Evolutionary conservation across 2,797 vertebrate species (phyloP).

Genomic region (Poeciliopsis turneri): DNA sequence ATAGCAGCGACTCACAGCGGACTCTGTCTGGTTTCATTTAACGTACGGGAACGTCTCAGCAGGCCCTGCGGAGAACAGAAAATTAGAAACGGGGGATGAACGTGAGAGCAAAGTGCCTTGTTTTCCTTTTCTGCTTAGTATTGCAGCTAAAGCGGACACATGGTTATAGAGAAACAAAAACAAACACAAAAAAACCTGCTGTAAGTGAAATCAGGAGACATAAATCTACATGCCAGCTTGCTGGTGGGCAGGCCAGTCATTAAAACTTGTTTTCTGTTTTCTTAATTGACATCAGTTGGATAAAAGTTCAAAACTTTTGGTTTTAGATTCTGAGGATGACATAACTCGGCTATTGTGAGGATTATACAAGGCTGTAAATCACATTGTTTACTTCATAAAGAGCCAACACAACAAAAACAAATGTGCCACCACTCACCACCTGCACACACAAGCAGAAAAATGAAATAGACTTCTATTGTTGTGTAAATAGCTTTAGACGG

Average conservation of each 20-base stretch:
- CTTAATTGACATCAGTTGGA: slow-evolving; percentile 13
- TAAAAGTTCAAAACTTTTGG: slow-evolving; percentile 1
- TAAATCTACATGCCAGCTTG: slow-evolving; percentile 12
- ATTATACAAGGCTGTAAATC: neutral
- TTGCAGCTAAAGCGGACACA: slow-evolving; percentile 16
- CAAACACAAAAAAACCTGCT: neutral
- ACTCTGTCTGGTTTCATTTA: slow-evolving; percentile 52
- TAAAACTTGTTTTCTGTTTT: slow-evolving; percentile 11
- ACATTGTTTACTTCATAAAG: slow-evolving; percentile 11
- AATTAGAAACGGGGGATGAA: slow-evolving; percentile 29
- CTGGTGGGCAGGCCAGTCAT: neutral
- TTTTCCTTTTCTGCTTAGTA: slow-evolving; percentile 57
- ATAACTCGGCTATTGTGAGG: slow-evolving; percentile 13
- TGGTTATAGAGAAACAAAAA: neutral
- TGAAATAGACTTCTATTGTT: neutral
- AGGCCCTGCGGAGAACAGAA: slow-evolving; percentile 35
- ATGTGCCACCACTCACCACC: neutral
- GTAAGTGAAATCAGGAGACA: slow-evolving; percentile 21
- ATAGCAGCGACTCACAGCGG: slow-evolving; percentile 81
- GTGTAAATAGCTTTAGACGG: neutral
- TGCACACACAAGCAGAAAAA: neutral
- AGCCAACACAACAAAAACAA: slow-evolving; percentile 11
- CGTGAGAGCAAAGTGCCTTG: slow-evolving; percentile 76
- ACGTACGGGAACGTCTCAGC: slow-evolving; percentile 19
- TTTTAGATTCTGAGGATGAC: neutral